phyloP scores from a whole-genome alignment of 2,113 vertebrate species.

The Burhinus oedicnemus region DNA sequence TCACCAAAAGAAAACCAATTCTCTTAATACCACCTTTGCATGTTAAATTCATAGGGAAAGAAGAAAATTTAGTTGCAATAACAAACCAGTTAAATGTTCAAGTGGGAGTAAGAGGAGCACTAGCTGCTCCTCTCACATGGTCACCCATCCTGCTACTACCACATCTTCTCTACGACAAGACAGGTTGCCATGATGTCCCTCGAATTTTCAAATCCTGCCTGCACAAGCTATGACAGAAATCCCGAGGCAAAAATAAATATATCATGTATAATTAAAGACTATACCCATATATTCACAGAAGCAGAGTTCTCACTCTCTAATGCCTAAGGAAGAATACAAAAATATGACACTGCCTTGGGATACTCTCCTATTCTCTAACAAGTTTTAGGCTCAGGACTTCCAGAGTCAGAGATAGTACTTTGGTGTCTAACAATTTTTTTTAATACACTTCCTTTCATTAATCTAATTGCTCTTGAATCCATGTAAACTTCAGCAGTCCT shows the following conservation, averaged over 20 bases:
- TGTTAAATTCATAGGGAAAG: background rate
- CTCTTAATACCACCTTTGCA: background rate
- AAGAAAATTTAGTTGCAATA: background rate
- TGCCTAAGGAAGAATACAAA: constrained; percentile 57
- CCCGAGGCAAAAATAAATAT: constrained; percentile 58
- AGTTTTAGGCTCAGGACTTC: background rate
- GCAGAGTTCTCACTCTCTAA: background rate
- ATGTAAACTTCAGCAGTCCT: background rate
- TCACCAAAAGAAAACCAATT: background rate
- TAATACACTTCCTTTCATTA: background rate
- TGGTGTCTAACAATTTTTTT: background rate
- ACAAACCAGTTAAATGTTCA: background rate
- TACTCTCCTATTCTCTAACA: constrained; percentile 4
- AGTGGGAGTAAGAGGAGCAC: background rate
- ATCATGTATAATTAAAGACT: constrained; percentile 62
- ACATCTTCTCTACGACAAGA: background rate
- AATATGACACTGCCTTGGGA: constrained; percentile 51
- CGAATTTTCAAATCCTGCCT: background rate
- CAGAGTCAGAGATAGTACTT: background rate
- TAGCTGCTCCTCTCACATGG: background rate
- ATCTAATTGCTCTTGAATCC: background rate
- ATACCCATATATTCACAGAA: background rate
- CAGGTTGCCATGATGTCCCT: background rate
- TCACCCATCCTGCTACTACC: background rate
- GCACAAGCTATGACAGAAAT: constrained; percentile 39